Evolutionary conservation across 2,113 vertebrate species (phyloP).

Genomic region (Aptenodytes forsteri): DNA sequence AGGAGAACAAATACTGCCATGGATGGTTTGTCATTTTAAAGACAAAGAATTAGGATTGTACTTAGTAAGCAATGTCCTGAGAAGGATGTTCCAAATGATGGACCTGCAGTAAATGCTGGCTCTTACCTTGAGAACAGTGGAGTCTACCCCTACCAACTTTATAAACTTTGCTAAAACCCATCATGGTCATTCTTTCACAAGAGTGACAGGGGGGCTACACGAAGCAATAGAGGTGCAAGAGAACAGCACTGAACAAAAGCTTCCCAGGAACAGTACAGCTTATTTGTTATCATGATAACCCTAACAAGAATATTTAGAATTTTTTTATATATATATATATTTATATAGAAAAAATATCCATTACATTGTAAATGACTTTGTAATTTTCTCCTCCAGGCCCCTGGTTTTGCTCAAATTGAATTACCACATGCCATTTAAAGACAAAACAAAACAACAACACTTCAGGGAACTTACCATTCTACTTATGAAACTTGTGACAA

Average conservation of each 20-base stretch:
- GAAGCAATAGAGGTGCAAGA: neutral
- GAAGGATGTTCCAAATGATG: neutral
- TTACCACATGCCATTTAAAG: neutral
- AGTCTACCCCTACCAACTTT: neutral
- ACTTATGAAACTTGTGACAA: neutral
- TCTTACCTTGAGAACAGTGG: neutral
- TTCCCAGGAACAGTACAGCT: neutral
- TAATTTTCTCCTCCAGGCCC: neutral
- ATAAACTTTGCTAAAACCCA: neutral
- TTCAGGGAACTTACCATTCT: neutral
- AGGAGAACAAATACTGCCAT: neutral
- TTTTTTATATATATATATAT: no score
- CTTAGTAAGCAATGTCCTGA: neutral
- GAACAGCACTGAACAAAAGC: fast-evolving
- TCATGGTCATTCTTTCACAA: neutral
- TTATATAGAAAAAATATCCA: neutral
- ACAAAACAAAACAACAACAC: neutral
- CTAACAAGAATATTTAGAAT: neutral
- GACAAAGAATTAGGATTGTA: neutral
- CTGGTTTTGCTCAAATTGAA: neutral
- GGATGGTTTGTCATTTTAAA: neutral
- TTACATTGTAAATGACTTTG: neutral
- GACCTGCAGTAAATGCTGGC: neutral
- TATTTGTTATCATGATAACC: neutral
- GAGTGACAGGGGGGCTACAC: neutral